Evolutionary conservation across 2,888 invertebrate species (phyloP).

Genomic region (Plagodis pulveraria): DNA sequence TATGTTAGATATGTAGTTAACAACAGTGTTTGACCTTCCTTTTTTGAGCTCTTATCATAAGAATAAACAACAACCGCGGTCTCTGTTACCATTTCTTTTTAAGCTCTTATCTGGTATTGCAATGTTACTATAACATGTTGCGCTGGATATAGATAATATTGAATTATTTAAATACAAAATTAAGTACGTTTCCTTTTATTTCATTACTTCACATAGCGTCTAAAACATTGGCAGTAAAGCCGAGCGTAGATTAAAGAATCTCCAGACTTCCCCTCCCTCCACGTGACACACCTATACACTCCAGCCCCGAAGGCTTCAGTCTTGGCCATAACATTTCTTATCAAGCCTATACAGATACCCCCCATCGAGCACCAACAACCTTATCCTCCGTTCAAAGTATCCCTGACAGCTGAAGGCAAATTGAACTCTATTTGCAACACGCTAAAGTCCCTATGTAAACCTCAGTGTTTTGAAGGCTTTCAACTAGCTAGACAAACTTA

Average conservation of each 20-base stretch:
- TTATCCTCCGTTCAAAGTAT: constrained; percentile 19
- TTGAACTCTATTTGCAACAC: constrained; percentile 23
- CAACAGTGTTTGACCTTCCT: no score
- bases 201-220: constrained; percentile 25
- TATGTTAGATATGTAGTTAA: no score
- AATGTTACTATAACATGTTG: no score
- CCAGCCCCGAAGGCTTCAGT: constrained; percentile 61
- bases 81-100: no score
- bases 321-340: constrained; percentile 71
- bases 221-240: constrained; percentile 51
- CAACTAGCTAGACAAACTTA: no score
- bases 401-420: constrained; percentile 7
- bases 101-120: no score
- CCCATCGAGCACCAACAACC: constrained; percentile 31
- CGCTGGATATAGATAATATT: no score
- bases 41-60: no score
- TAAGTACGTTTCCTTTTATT: no score
- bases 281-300: constrained; percentile 61
- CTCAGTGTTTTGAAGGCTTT: no score
- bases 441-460: background rate
- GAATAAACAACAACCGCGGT: no score
- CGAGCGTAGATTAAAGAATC: constrained; percentile 65
- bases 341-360: constrained; percentile 64
- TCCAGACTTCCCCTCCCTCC: constrained; percentile 55
- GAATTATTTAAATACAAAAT: no score